Percentiles rank a stretch among this genome's conserved stretches.
phyloP scores from a whole-genome alignment of 2,888 invertebrate species.

The Dicyrtomina minuta region DNA sequence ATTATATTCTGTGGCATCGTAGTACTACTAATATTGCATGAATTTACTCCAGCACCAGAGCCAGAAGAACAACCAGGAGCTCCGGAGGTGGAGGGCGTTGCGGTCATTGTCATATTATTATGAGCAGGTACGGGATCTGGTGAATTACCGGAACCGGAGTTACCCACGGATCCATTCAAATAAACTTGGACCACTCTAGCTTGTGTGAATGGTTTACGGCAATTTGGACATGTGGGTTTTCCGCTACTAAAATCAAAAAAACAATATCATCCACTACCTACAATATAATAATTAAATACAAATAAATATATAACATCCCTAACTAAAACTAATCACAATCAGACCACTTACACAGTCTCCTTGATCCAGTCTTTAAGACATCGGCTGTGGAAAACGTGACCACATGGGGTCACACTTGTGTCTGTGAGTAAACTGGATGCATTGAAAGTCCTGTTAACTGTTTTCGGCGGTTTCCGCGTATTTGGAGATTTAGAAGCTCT shows the following conservation, averaged over 20 bases:
- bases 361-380: conserved; percentile 46
- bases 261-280: neutral
- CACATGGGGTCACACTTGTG: conserved; percentile 40
- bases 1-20: too few species aligned
- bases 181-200: conserved; percentile 35
- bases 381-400: conserved; percentile 44
- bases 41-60: neutral
- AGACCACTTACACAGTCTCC: conserved; percentile 38
- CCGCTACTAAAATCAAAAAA: conserved; percentile 7
- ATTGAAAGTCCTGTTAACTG: neutral
- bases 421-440: conserved; percentile 15
- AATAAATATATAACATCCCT: neutral
- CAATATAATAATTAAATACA: too few species aligned
- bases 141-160: conserved; percentile 5
- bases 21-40: too few species aligned
- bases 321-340: neutral
- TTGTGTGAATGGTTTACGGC: conserved; percentile 29
- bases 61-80: too few species aligned
- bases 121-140: neutral
- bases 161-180: conserved; percentile 20
- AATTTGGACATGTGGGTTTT: conserved; percentile 43
- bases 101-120: neutral
- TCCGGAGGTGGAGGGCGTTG: too few species aligned
- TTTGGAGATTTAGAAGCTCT: neutral
- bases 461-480: neutral